A percentile compares a stretch with the other conserved stretches of the same genome.
Conservation (phyloP, 2,113 vertebrate genomes). For the Hippocampus mohnikei region DNA sequence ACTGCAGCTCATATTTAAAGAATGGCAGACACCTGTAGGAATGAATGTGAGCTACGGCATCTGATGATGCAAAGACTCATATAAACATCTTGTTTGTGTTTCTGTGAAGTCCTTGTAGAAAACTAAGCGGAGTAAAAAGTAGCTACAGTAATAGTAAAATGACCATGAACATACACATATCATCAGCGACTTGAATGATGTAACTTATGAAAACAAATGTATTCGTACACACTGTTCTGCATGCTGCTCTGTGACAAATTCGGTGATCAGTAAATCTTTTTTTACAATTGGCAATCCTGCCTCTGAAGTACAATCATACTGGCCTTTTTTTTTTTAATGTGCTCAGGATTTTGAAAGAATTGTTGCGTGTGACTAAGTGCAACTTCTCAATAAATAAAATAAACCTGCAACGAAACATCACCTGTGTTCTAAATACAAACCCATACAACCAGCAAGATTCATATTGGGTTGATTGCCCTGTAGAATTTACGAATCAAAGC, state of each 20-base stretch:
- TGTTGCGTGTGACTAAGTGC: slow-evolving; percentile 51
- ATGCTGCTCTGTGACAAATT: slow-evolving; percentile 72
- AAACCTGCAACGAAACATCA: slow-evolving; percentile 21
- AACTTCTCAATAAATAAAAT: slow-evolving; percentile 61
- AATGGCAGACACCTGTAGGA: background rate
- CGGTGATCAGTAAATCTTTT: slow-evolving; percentile 59
- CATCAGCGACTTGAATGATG: slow-evolving; percentile 22
- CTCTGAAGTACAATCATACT: slow-evolving; percentile 68
- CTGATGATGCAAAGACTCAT: background rate
- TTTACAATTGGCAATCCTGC: slow-evolving; percentile 56
- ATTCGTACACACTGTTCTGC: slow-evolving; percentile 54
- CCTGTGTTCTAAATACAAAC: slow-evolving; percentile 7
- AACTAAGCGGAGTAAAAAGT: background rate
- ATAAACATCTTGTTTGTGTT: background rate
- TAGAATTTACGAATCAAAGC: slow-evolving; percentile 35
- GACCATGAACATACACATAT: slow-evolving; percentile 5
- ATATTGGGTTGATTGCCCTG: background rate
- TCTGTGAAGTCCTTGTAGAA: background rate
- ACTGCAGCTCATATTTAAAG: background rate
- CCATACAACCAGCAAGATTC: background rate
- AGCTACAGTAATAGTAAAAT: slow-evolving; percentile 11
- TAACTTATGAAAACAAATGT: slow-evolving; percentile 50
- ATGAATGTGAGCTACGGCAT: background rate
- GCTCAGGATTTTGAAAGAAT: slow-evolving; percentile 74
- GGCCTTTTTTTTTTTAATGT: slow-evolving; percentile 70